A percentile compares a stretch with the other conserved stretches of the same genome.
Conservation (phyloP, 2,113 vertebrate genomes). For the Phoenicopterus ruber region DNA sequence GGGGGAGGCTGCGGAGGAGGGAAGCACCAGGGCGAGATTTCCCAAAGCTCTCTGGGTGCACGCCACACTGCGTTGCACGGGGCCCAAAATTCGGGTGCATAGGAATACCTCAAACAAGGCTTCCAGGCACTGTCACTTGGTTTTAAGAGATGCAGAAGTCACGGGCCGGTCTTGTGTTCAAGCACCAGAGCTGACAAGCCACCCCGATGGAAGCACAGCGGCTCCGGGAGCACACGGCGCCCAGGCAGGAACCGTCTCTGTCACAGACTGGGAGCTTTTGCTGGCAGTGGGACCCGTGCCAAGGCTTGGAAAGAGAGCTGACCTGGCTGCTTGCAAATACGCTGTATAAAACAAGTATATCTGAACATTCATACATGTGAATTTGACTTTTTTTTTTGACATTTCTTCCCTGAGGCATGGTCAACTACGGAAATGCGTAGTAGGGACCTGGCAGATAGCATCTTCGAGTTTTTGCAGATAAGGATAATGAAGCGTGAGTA, state of each 20-base stretch:
- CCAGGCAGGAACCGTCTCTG: background rate
- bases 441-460: background rate
- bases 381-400: background rate
- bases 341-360: background rate
- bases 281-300: constrained; percentile 22
- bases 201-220: background rate
- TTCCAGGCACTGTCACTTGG: rapidly evolving
- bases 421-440: background rate
- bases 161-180: rapidly evolving
- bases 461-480: background rate
- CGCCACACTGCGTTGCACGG: rapidly evolving
- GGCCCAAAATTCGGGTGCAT: rapidly evolving
- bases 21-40: background rate
- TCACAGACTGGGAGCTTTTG: rapidly evolving
- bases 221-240: background rate
- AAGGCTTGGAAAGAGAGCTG: constrained; percentile 44
- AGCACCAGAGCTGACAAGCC: background rate
- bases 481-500: background rate
- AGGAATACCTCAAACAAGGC: background rate
- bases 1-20: background rate
- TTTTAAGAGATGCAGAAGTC: background rate
- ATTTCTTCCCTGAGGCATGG: background rate
- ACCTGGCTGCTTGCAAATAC: background rate
- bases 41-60: rapidly evolving
- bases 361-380: background rate